Percentiles rank a stretch among this genome's conserved stretches.
Conservation (phyloP, 2,113 vertebrate species). For the Psephotus haematonotus region DNA sequence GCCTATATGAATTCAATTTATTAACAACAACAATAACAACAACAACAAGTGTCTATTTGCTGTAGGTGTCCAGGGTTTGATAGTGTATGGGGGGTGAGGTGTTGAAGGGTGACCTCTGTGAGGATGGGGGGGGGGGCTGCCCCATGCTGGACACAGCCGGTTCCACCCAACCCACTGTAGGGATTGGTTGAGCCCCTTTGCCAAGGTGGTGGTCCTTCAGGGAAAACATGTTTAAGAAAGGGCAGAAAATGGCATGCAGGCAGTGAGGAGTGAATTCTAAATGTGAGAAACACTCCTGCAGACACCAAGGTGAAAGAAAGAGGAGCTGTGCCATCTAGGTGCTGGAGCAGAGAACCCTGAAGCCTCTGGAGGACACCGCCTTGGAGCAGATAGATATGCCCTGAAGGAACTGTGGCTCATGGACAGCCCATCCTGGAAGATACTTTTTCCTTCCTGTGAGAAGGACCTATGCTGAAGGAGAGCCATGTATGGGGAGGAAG, state of each 20-base stretch:
- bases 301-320: neutral
- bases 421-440: neutral
- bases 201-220: neutral
- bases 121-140: neutral
- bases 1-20: neutral
- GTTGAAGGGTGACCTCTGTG: neutral
- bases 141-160: neutral
- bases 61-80: neutral
- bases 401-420: neutral
- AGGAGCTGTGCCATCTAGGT: neutral
- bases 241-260: neutral
- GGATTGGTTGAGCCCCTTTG: neutral
- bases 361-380: accelerated
- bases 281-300: neutral
- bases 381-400: neutral
- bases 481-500: neutral
- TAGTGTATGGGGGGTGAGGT: accelerated
- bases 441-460: neutral
- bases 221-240: neutral
- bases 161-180: neutral
- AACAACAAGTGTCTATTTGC: neutral
- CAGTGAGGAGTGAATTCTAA: neutral
- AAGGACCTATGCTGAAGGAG: neutral
- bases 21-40: neutral
- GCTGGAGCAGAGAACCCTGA: neutral